These are phyloP conservation scores for Myanophis thanlyinensis DNA, from an alignment of 2,113 vertebrate genomes.

Conservation along the genomic window DNA sequence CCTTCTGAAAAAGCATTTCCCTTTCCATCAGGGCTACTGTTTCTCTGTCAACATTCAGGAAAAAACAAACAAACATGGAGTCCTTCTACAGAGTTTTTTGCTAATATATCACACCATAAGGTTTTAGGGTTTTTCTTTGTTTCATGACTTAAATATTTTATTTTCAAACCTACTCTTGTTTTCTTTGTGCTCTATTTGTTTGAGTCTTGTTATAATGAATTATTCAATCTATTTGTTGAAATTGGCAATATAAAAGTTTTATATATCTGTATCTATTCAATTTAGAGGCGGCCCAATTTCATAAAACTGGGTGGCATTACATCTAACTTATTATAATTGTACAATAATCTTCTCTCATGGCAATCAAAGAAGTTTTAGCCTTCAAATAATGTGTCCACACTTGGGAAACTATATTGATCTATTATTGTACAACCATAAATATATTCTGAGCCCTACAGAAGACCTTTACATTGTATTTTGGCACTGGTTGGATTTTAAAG, in stretches of 20 bases:
- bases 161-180: not conserved
- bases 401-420: not conserved
- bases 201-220: not conserved
- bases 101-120: not conserved
- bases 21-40: not conserved
- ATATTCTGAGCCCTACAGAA: not conserved
- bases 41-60: not conserved
- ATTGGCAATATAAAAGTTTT: not conserved
- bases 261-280: not conserved
- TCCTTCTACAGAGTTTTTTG: not conserved
- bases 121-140: not conserved
- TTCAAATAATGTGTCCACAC: not conserved
- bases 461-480: not conserved
- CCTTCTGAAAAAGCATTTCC: not conserved
- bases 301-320: not conserved
- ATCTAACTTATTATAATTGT: not conserved
- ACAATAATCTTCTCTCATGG: not conserved
- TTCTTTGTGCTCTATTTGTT: not conserved
- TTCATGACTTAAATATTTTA: not conserved
- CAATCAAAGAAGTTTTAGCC: not conserved
- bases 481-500: not conserved
- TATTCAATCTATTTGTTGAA: not conserved
- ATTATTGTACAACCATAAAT: not conserved
- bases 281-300: not conserved
- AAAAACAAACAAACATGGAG: not conserved